Evolutionary conservation across 2,888 invertebrate genomes (phyloP), one percentile per base, ranked within the genome.

Genomic region (Pheosia tremula): DNA sequence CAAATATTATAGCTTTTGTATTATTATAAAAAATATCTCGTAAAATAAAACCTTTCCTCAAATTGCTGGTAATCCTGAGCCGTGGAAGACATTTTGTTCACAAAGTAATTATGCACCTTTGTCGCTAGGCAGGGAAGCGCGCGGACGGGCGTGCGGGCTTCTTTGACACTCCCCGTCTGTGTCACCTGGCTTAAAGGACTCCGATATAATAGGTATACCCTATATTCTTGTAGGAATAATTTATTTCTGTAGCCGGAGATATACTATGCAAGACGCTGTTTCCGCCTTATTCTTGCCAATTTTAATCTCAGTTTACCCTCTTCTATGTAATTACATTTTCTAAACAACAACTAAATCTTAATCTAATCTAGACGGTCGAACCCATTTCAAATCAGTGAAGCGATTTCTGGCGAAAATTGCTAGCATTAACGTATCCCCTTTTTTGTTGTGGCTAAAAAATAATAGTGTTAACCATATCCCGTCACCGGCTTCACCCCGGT

Each of bases 401-500:
- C 10, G 3, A 10, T 10, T 45, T 45, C 3, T 0, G 45, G 10
- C 4, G 9, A 45, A 24, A 45, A 45, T 45, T 4, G 10, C 45
- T 45, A 45, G 45, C 45, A 9, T 10, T 10, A 8, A 45, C 43
- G 43, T 45, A 10, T 45, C 8, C 6, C 8, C 10, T 45, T 41
- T 41, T 41, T 47, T 49, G n/a, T 49, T 49, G 50, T 24, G 24
- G 57, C 58, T 4, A 36, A 39, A 36, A 55, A 49, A 41, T 39
- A 43, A 58, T 41, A 59, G 45, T 57, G 11, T 37, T 11, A 68
- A 63, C 58, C 57, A 58, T 56, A 47, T 36, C 45, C 52, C 54
- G 55, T 38, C 50, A 43, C 60, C 24, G 5, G 50, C 50, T 3
- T 50, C 50, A 10, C 37, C 53, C 11, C 37, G 11, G 10, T 11